Evolutionary conservation across 2,797 vertebrate genomes (phyloP).

Genomic region (Rallus crepitans): DNA sequence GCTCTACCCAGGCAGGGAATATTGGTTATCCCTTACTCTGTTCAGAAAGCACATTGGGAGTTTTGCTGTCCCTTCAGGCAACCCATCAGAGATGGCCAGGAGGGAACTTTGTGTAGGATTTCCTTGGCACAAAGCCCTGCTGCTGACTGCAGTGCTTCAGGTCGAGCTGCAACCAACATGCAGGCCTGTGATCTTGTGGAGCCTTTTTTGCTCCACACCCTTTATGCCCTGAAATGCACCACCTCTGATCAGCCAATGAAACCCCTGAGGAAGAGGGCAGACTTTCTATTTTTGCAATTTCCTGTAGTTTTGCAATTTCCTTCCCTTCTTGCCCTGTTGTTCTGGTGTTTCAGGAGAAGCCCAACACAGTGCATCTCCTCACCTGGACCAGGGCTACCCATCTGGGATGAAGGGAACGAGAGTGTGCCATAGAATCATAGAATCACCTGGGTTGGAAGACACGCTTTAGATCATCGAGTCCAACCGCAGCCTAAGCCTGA

Average conservation of each 20-base stretch:
- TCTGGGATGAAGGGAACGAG: neutral
- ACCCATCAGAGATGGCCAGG: constrained; percentile 19
- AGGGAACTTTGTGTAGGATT: neutral
- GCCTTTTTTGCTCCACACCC: neutral
- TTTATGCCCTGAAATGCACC: neutral
- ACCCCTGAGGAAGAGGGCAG: neutral
- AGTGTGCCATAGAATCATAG: neutral
- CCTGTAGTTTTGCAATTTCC: neutral
- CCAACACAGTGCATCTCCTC: neutral
- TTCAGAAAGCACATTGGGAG: neutral
- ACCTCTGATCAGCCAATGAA: neutral
- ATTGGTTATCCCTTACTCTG: neutral
- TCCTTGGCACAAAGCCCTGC: constrained; percentile 44
- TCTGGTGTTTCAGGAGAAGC: neutral
- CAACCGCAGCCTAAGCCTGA: too few species aligned
- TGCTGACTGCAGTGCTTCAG: neutral
- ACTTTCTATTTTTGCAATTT: neutral
- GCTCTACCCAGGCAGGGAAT: constrained; percentile 11
- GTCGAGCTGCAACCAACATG: neutral
- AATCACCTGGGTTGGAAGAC: too few species aligned
- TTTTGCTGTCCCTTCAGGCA: constrained; percentile 39
- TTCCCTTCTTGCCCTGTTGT: neutral
- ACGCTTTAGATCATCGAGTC: too few species aligned
- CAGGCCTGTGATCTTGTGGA: neutral
- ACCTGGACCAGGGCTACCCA: neutral